Conservation (phyloP, 2,113 vertebrate genomes). For the Zosterops lateralis region DNA sequence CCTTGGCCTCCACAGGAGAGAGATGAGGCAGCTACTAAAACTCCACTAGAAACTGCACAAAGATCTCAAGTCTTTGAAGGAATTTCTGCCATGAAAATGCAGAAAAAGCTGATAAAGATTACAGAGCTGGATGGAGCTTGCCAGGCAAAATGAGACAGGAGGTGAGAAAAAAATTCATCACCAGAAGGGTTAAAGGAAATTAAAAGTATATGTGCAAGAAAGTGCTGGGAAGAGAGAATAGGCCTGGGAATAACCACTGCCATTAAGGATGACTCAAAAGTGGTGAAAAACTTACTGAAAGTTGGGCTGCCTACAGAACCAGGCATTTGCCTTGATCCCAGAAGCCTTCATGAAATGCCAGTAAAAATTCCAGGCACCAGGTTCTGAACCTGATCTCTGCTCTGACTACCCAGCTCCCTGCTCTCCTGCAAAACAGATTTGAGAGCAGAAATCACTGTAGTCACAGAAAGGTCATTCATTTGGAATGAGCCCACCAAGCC, state of each 20-base stretch:
- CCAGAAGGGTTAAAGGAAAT: neutral
- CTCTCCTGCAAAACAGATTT: neutral
- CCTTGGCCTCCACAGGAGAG: neutral
- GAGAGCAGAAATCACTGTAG: neutral
- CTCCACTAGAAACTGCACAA: neutral
- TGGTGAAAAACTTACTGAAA: neutral
- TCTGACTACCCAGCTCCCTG: neutral
- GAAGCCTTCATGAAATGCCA: neutral
- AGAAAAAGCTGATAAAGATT: neutral
- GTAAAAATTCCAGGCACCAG: neutral
- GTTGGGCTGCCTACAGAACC: neutral
- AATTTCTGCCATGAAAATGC: neutral
- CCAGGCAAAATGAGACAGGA: neutral
- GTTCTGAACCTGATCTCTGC: neutral
- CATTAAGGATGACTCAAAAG: constrained; percentile 34
- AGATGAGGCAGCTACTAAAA: neutral
- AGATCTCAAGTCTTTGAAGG: neutral
- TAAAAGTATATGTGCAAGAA: neutral
- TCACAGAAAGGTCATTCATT: neutral
- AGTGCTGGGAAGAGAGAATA: neutral
- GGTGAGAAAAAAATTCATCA: neutral
- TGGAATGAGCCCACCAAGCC: neutral
- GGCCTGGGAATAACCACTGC: neutral
- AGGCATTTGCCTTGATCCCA: neutral
- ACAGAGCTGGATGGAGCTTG: neutral